Evolutionary conservation across 2,888 invertebrate species (phyloP), one percentile per base, ranked within the genome.

Genomic region (Anoplius nigerrimus): DNA sequence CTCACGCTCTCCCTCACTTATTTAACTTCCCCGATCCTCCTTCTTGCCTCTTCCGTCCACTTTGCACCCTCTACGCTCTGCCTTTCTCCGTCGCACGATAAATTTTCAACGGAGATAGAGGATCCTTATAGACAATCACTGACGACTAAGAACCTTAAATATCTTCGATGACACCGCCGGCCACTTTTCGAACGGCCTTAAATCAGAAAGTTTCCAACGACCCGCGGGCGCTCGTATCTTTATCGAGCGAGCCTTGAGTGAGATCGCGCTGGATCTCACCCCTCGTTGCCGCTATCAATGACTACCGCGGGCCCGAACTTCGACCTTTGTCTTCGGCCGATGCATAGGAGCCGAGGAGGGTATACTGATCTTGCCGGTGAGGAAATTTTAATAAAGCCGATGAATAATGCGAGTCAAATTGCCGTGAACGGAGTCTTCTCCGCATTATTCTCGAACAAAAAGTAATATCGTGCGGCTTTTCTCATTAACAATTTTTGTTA

Each of bases 131-230:
- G 78, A 76, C 71, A 72, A 80, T 68, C 66, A 59, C 66, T 78
- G 79, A 78, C 71, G 76, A 79, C 64, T 78, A 53, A 48, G 69
- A 74, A 69, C 76, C 62, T 78, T 76, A 75, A 78, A 80, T 81
- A 79, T 80, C 68, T 62, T 52, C 58, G 58, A 72, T 67, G 63
- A 66, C 54, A 57, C 57, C 58, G 66, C 58, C 63, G 65, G 54
- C 65, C 65, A 67, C 70, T 76, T 72, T 70, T 72, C 66, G 70
- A 75, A 64, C 59, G 46, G 59, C 62, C 65, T 75, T 76, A 76
- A 75, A 76, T 76, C 75, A 75, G 64, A 61, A 76, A 76, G 66
- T 75, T 76, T 62, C 54, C 61, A 53, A 48, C 24, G 48, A 27
- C 27, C 58, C 27, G 18, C 27, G 59, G 21, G 22, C 6, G 24